Evolutionary conservation across 2,113 vertebrate genomes (phyloP).

Genomic region (Mystacornis crossleyi): DNA sequence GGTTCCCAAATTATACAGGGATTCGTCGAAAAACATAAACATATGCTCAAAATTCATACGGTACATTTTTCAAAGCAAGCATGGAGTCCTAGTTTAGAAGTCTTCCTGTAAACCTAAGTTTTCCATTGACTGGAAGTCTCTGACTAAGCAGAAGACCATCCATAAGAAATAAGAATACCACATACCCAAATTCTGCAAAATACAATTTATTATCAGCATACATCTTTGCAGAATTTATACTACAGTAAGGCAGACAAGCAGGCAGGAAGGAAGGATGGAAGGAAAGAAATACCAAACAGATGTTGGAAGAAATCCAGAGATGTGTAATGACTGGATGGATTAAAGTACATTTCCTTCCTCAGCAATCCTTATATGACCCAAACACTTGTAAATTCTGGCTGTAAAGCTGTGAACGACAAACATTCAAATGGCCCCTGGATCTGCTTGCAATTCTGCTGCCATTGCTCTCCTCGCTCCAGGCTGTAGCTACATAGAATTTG

Average conservation of each 20-base stretch:
- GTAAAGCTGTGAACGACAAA: background rate
- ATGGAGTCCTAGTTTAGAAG: background rate
- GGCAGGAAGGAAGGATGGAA: background rate
- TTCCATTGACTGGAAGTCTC: background rate
- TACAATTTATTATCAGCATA: background rate
- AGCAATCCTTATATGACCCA: background rate
- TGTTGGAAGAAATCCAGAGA: background rate
- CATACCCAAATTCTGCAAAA: background rate
- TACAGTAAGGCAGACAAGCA: background rate
- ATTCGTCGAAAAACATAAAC: background rate
- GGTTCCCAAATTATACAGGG: background rate
- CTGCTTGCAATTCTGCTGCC: background rate
- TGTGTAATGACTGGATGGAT: background rate
- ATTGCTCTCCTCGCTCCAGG: background rate
- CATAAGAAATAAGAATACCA: background rate
- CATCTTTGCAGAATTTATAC: background rate
- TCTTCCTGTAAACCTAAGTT: background rate
- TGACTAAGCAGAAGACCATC: background rate
- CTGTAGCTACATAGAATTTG: background rate
- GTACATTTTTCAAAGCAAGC: background rate
- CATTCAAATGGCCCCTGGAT: background rate
- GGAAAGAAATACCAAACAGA: background rate
- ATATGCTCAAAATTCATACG: background rate
- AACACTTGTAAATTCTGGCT: constrained; percentile 20
- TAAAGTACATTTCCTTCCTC: background rate